These are phyloP conservation scores for Saguinus midas DNA, from an alignment of 2,113 vertebrate species.

Conservation along the genomic window DNA sequence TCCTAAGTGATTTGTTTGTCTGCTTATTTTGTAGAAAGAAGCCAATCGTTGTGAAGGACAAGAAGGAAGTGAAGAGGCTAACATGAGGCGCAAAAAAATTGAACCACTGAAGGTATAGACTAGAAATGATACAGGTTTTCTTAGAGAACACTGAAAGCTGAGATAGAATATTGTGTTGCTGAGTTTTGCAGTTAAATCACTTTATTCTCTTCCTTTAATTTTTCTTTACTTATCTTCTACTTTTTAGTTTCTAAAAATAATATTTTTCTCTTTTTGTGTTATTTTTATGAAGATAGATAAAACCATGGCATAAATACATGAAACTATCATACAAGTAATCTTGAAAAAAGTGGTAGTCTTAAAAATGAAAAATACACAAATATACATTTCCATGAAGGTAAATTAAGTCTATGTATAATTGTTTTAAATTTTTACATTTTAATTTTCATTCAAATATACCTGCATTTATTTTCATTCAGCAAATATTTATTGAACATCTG, in stretches of 20 bases:
- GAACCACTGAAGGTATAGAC: slow-evolving; percentile 90
- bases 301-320: background rate
- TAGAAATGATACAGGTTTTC: background rate
- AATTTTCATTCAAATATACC: background rate
- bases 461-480: background rate
- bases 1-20: slow-evolving; percentile 49
- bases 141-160: background rate
- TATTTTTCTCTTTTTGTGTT: background rate
- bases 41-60: slow-evolving; percentile 87
- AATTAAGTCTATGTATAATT: background rate
- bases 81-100: slow-evolving; percentile 91
- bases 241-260: slow-evolving; percentile 24
- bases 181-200: background rate
- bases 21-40: slow-evolving; percentile 82
- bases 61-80: slow-evolving; percentile 90
- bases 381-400: background rate
- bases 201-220: background rate
- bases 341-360: background rate
- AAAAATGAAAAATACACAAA: background rate
- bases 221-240: background rate
- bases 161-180: background rate
- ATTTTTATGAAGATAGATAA: slow-evolving; percentile 23
- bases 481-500: background rate
- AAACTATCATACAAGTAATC: background rate
- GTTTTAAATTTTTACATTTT: slow-evolving; percentile 11